These are phyloP conservation scores for Peromyscus melanophrys DNA, from an alignment of 2,797 vertebrate species.

Conservation along the genomic window DNA sequence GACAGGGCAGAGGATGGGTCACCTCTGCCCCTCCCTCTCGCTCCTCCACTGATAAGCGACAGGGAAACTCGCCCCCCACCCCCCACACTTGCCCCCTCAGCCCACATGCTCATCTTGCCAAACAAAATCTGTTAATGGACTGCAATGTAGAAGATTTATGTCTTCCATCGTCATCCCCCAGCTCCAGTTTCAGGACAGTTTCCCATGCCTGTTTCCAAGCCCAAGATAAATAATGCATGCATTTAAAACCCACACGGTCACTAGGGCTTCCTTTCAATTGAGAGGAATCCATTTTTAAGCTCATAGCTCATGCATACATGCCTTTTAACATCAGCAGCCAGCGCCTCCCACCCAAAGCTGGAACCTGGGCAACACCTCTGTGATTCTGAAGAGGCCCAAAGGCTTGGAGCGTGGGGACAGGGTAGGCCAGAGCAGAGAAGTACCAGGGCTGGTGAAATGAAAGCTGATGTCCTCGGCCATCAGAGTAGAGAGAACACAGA, in stretches of 20 bases:
- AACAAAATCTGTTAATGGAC: constrained; percentile 57
- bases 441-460: background rate
- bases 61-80: background rate
- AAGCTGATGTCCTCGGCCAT: background rate
- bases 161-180: background rate
- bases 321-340: constrained; percentile 12
- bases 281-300: constrained; percentile 23
- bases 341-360: background rate
- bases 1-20: background rate
- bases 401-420: background rate
- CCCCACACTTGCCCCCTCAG: background rate
- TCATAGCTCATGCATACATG: constrained; percentile 28
- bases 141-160: constrained; percentile 13
- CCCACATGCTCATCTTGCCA: background rate
- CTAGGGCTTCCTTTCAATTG: constrained; percentile 18
- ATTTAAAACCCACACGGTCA: constrained; percentile 34
- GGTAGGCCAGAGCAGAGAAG: background rate
- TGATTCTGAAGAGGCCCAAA: background rate
- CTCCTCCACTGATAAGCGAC: background rate
- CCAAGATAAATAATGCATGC: constrained; percentile 66
- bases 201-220: constrained; percentile 18
- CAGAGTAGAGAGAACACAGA: background rate
- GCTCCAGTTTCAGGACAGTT: background rate
- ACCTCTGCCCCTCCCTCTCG: constrained; percentile 22
- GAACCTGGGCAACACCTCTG: background rate